A percentile compares a stretch with the other conserved stretches of the same genome.
phyloP scores from a whole-genome alignment of 2,888 invertebrate species.

The Archips crataeganus region DNA sequence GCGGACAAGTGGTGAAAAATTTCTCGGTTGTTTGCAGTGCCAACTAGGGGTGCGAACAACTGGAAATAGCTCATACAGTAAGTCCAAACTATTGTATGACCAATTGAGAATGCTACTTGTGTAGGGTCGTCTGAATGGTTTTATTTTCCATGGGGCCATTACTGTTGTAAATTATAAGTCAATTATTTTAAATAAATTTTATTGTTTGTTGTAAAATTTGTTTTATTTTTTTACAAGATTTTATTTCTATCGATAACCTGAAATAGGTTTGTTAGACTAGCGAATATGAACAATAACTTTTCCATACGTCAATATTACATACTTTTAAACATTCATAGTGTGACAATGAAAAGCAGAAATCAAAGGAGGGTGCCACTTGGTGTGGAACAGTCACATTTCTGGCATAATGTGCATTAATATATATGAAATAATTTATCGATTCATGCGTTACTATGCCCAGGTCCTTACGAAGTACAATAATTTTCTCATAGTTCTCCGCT shows the following conservation, averaged over 20 bases:
- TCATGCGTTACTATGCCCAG: too few relatives aligned
- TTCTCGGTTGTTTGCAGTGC: too few relatives aligned
- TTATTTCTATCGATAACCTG: not conserved
- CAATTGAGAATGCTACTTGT: not conserved
- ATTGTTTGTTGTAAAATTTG: conserved; percentile 61
- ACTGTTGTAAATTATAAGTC: conserved; percentile 65
- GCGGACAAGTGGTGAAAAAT: too few relatives aligned
- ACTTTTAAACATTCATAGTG: not conserved
- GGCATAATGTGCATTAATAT: too few relatives aligned
- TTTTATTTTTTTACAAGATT: not conserved
- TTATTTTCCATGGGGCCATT: conserved; percentile 51
- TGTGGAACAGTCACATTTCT: too few relatives aligned
- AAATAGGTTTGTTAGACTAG: not conserved
- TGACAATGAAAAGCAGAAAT: too few relatives aligned
- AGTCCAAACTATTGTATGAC: not conserved
- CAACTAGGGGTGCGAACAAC: too few relatives aligned
- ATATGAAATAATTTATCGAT: too few relatives aligned
- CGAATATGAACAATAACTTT: conserved; percentile 5
- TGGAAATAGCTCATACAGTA: too few relatives aligned
- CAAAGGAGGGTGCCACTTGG: too few relatives aligned
- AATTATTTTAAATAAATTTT: conserved; percentile 60
- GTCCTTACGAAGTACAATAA: too few relatives aligned
- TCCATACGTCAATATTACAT: conserved; percentile 22
- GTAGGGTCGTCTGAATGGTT: conserved; percentile 11
- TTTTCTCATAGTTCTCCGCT: too few relatives aligned